Base-by-base conservation (phyloP, 2,113 vertebrate genomes). In the Cyprinodon variegatus region DNA sequence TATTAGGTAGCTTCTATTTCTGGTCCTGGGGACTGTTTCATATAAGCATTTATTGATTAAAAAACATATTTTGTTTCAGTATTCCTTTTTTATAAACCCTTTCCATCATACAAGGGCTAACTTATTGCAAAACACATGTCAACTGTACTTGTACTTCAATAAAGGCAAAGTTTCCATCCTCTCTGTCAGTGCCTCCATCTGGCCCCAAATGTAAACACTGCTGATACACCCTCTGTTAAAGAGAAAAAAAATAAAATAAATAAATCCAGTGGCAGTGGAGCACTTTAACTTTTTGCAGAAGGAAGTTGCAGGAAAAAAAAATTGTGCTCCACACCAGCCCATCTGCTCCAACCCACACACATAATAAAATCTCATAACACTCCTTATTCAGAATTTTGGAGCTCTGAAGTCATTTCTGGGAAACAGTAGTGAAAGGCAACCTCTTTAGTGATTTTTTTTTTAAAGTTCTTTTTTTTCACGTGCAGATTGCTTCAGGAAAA, bases 281-380 rank as follows among this genome's bases (percentile, higher is more conserved):
- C 65, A 72, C 81, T 74, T 80, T 72, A 68, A 77, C 66, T 74
- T 53, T 65, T 17, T 70, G 53, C 72, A 76, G 67, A 70, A 45
- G 15, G 48, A 48, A 68, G 37, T 61, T 74, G 66, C 62, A 79
- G 74, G 69, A 72, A 78, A 69, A 75, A 50, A 50, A 10, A n/a
- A 57, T 86, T 64, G 79, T 12, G 1, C 67, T 73, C 61, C 48
- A 83, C 68, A 86, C 71, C 50, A 77, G 70, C 76, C 76, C 78
- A 88, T 84, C 82, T 88, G 85, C 61, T 85, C 79, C 79, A 86
- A 73, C 70, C 75, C 77, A 69, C 81, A 79, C 84, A 85, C 78
- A 77, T 77, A 77, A 85, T 83, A 86, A 77, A 78, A 76, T 91
- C 62, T 74, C 72, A 68, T 68, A 68, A 60, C 81, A 79, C 77